Evolutionary conservation across 2,113 vertebrate genomes (phyloP).

Genomic region (Hypanus sabinus): DNA sequence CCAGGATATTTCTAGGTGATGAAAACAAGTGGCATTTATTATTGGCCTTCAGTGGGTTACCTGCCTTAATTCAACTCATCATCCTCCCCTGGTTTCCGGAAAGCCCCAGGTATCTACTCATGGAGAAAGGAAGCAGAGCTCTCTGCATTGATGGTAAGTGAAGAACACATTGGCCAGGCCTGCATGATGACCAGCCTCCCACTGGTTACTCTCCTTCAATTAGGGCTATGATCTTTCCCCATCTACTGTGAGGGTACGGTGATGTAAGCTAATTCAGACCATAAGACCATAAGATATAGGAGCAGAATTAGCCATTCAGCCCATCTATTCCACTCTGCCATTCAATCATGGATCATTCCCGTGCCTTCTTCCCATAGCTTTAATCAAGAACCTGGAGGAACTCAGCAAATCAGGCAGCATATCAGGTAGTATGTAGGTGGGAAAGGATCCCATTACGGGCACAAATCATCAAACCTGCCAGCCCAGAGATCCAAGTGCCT

Average conservation of each 20-base stretch:
- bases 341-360: too few relatives aligned
- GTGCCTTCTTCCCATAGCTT: too few relatives aligned
- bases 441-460: too few relatives aligned
- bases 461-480: not conserved
- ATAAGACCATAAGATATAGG: too few relatives aligned
- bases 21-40: conserved; percentile 63
- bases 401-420: too few relatives aligned
- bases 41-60: conserved; percentile 53
- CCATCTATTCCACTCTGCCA: too few relatives aligned
- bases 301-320: too few relatives aligned
- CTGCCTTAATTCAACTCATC: conserved; percentile 61
- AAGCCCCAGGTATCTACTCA: conserved; percentile 69
- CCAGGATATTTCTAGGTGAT: conserved; percentile 64
- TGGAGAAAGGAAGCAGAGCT: conserved; percentile 58
- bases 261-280: not conserved
- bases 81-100: conserved; percentile 69
- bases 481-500: not conserved
- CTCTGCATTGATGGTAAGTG: conserved; percentile 61
- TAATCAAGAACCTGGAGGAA: too few relatives aligned
- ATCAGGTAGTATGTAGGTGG: too few relatives aligned
- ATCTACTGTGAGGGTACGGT: not conserved
- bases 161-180: too few relatives aligned
- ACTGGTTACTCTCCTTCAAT: not conserved
- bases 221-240: not conserved
- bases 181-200: too few relatives aligned